Evolutionary conservation across 2,888 invertebrate genomes (phyloP), one percentile per base, ranked within the genome.

Genomic region (Trachelus troglodyta): DNA sequence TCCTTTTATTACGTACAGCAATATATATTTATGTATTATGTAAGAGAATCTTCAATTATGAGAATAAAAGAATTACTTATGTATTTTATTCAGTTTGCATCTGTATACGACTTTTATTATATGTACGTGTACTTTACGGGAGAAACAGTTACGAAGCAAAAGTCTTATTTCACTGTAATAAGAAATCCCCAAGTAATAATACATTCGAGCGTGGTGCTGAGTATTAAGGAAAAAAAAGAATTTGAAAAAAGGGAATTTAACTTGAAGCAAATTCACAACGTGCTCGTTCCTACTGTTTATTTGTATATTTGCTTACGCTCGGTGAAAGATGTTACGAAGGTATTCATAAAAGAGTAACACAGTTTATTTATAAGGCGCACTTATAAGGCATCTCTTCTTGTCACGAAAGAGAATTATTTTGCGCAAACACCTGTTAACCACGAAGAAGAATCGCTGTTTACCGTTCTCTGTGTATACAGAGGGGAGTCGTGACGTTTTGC

Each of bases 381-480:
- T 56, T 56, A 56, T 15, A 37, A 37, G 37, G 23, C 56, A 15
- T 56, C 56, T 1, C 23, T 23, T 23, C 23, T 23, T 56, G 56
- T 23, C 23, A 56, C 56, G 15, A 9, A 56, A 56, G 56, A 56
- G 56, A 56, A 71, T 71, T 71, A 71, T 71, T 71, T 33, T 34
- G 12, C 12, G 71, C 31, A 34, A 71, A 71, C 71, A 71, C 71
- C 71, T 71, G 71, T 71, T 71, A 71, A 34, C 71, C 71, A 23
- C 33, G 15, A 71, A 30, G 31, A 71, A 31, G 71, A 71, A 71
- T 31, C 12, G 31, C 31, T 34, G 71, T 71, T 71, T 56, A 56
- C 31, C 30, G 33, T 71, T 71, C 71, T 12, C 31, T 34, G 71
- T 71, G 33, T 56, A 56, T 23, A 56, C 56, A 15, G 9, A 56